phyloP scores from a whole-genome alignment of 1,140 invertebrate genomes.

The Leptinotarsa texana region DNA sequence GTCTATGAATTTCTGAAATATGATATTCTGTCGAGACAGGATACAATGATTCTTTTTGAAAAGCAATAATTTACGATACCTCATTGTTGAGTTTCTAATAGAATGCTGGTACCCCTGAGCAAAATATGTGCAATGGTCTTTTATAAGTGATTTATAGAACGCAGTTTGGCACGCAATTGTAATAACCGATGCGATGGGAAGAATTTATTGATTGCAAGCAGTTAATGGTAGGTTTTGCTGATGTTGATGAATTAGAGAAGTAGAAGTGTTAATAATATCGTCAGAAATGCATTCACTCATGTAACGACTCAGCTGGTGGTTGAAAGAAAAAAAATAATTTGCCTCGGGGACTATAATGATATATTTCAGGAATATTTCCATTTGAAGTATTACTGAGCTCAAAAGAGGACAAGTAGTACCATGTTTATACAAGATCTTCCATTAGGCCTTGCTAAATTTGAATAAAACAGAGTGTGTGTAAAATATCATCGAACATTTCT shows the following conservation, averaged over 20 bases:
- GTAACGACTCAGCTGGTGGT: too few species aligned
- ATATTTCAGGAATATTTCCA: too few species aligned
- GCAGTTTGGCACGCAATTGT: slow-evolving; percentile 22
- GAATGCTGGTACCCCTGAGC: slow-evolving; percentile 24
- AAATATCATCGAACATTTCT: too few species aligned
- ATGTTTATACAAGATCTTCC: too few species aligned
- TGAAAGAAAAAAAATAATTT: too few species aligned
- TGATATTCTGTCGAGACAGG: slow-evolving; percentile 2
- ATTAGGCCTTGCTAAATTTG: too few species aligned
- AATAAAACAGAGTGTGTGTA: too few species aligned
- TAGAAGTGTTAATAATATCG: not conserved
- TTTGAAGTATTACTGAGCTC: too few species aligned
- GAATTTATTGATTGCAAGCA: slow-evolving; percentile 21
- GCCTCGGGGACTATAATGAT: too few species aligned
- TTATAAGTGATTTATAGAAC: slow-evolving; percentile 19
- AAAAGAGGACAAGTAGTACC: too few species aligned
- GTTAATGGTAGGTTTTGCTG: slow-evolving; percentile 19
- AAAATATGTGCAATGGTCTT: slow-evolving; percentile 16
- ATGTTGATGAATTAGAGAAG: slow-evolving; percentile 12
- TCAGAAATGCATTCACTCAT: not conserved
- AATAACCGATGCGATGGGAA: slow-evolving; percentile 19
- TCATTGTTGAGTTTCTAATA: slow-evolving; percentile 5
- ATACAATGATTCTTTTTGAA: slow-evolving; percentile 10
- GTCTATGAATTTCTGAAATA: not conserved
- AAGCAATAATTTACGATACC: slow-evolving; percentile 11